A percentile compares a stretch with the other conserved stretches of the same genome.
Conservation (phyloP, 2,797 vertebrate genomes). For the Melanotaenia pygmaea region DNA sequence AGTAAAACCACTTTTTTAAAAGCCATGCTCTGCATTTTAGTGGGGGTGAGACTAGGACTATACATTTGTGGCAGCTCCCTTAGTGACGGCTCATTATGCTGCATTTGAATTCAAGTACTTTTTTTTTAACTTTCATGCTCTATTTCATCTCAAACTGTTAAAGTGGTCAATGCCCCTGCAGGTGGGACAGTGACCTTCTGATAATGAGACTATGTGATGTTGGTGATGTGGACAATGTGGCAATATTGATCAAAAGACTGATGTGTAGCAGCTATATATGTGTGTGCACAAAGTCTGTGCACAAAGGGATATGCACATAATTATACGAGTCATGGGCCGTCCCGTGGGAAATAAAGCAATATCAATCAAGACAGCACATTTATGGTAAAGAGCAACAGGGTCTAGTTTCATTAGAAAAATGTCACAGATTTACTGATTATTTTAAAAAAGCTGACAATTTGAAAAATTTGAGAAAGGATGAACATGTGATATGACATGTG, state of each 20-base stretch:
- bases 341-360: constrained; percentile 68
- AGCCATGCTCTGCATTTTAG: not conserved
- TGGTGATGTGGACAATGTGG: constrained; percentile 41
- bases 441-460: constrained; percentile 20
- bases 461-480: constrained; percentile 48
- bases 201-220: constrained; percentile 37
- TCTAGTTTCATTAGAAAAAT: constrained; percentile 1
- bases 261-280: constrained; percentile 28
- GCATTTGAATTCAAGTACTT: constrained; percentile 57
- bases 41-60: constrained; percentile 43
- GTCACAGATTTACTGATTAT: constrained; percentile 15
- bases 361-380: constrained; percentile 52
- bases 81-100: constrained; percentile 49
- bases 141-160: constrained; percentile 60
- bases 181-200: constrained; percentile 50
- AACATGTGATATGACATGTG: constrained; percentile 10
- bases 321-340: constrained; percentile 52
- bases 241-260: constrained; percentile 59
- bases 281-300: constrained; percentile 28
- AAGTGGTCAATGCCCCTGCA: constrained; percentile 53
- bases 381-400: constrained; percentile 50
- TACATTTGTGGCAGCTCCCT: constrained; percentile 40
- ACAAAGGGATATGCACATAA: constrained; percentile 46
- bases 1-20: constrained; percentile 1
- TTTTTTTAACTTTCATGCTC: constrained; percentile 38